These are phyloP conservation scores for Ooceraea biroi DNA, from an alignment of 1,140 invertebrate genomes.

Conservation along the genomic window DNA sequence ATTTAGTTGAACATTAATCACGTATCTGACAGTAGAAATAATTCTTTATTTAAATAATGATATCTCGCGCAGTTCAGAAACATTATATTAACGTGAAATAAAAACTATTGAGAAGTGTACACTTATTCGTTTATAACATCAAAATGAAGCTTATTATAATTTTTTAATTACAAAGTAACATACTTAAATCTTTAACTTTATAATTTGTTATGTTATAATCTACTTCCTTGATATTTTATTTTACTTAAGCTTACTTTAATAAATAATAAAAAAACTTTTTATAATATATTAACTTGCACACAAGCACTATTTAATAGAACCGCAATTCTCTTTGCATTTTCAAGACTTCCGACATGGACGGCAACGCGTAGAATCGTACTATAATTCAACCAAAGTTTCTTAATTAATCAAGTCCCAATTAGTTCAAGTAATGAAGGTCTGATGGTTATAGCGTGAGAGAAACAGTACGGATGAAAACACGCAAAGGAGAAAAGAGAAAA, in stretches of 20 bases:
- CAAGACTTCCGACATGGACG: constrained; percentile 59
- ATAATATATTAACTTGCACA: not conserved
- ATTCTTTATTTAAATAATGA: too few relatives aligned
- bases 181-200: too few relatives aligned
- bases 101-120: too few relatives aligned
- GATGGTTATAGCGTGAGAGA: constrained; percentile 61
- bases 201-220: too few relatives aligned
- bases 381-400: constrained; percentile 75
- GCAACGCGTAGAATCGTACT: constrained; percentile 57
- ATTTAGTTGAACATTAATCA: too few relatives aligned
- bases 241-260: constrained; percentile 15
- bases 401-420: constrained; percentile 76
- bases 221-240: not conserved
- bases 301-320: not conserved
- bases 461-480: not conserved
- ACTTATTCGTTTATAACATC: too few relatives aligned
- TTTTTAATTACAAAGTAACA: too few relatives aligned
- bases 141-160: too few relatives aligned
- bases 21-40: too few relatives aligned
- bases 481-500: not conserved
- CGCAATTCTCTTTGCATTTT: constrained; percentile 68
- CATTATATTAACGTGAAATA: too few relatives aligned
- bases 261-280: too few relatives aligned
- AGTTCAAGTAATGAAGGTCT: constrained; percentile 72
- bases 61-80: too few relatives aligned